A percentile compares a stretch with the other conserved stretches of the same genome.
phyloP scores from a whole-genome alignment of 1,140 invertebrate genomes.

The Portunus trituberculatus region DNA sequence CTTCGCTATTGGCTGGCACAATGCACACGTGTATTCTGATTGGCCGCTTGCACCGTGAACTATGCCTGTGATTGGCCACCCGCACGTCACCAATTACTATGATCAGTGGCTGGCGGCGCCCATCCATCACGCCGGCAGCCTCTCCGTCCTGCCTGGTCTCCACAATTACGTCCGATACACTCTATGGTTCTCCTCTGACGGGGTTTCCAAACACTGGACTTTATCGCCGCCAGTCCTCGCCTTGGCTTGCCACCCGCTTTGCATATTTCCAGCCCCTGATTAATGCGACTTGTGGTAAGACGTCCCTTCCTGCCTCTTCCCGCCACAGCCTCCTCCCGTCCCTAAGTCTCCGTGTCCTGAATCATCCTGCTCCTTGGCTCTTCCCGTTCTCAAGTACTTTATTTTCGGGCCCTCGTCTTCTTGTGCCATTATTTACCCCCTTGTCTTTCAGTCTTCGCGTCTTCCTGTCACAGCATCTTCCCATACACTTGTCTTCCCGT shows the following conservation, averaged over 20 bases:
- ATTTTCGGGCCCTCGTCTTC: too few species aligned
- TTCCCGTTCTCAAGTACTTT: too few species aligned
- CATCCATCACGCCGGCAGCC: slow-evolving; percentile 56
- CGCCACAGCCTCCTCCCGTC: too few species aligned
- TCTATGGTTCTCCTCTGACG: slow-evolving; percentile 36
- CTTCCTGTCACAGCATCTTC: too few species aligned
- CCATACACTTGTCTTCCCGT: too few species aligned
- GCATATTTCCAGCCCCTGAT: slow-evolving; percentile 37
- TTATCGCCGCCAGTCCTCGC: neutral
- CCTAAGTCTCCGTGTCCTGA: neutral
- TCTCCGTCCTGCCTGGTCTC: neutral
- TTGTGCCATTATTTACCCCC: too few species aligned
- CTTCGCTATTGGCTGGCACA: slow-evolving; percentile 38
- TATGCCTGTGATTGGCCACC: slow-evolving; percentile 65
- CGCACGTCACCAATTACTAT: slow-evolving; percentile 57
- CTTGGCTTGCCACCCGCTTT: neutral
- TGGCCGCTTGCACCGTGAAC: slow-evolving; percentile 61
- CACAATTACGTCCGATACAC: slow-evolving; percentile 11
- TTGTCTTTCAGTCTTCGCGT: too few species aligned
- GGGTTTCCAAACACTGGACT: slow-evolving; percentile 34
- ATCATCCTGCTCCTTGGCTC: too few species aligned
- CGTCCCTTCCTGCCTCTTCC: neutral
- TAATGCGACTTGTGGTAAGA: neutral
- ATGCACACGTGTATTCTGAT: slow-evolving; percentile 26
- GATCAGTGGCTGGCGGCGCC: slow-evolving; percentile 54